A percentile compares a stretch with the other conserved stretches of the same genome.
Evolutionary conservation across 2,888 invertebrate genomes (phyloP).

Genomic region (Emmelina monodactyla): DNA sequence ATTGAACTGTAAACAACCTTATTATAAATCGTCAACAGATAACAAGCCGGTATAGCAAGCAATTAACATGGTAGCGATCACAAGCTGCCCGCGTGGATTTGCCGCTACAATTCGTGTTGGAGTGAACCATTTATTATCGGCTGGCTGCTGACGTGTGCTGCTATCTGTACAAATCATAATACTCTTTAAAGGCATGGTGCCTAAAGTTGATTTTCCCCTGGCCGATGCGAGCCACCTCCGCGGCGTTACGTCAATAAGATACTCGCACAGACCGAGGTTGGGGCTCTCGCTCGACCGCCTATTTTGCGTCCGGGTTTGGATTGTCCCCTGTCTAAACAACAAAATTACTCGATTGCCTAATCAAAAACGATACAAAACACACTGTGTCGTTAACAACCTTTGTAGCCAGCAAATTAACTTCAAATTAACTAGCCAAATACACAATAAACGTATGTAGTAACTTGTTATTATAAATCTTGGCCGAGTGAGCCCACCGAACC

Average conservation of each 20-base stretch:
- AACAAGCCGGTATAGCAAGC: slow-evolving; percentile 22
- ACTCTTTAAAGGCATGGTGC: slow-evolving; percentile 23
- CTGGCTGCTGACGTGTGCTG: slow-evolving; percentile 47
- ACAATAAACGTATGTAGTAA: too few relatives aligned
- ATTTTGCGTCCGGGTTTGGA: slow-evolving; percentile 58
- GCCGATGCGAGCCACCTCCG: slow-evolving; percentile 38
- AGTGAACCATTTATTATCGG: slow-evolving; percentile 62
- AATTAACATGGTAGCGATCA: slow-evolving; percentile 56
- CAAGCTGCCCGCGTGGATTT: slow-evolving; percentile 59
- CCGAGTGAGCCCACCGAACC: slow-evolving; percentile 52
- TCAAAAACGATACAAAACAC: too few relatives aligned
- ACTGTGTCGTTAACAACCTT: too few relatives aligned
- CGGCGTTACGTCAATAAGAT: slow-evolving; percentile 61
- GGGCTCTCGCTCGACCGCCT: slow-evolving; percentile 46
- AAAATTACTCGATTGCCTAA: too few relatives aligned
- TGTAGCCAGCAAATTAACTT: too few relatives aligned
- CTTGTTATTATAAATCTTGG: slow-evolving; percentile 42
- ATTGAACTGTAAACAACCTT: slow-evolving; percentile 30
- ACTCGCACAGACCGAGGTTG: slow-evolving; percentile 54
- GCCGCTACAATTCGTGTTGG: slow-evolving; percentile 57
- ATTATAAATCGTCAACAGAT: slow-evolving; percentile 25
- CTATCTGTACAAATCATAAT: slow-evolving; percentile 25
- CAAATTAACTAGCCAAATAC: too few relatives aligned
- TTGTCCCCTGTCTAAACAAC: slow-evolving; percentile 34
- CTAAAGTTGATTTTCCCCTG: slow-evolving; percentile 44